A percentile compares a stretch with the other conserved stretches of the same genome.
phyloP scores from a whole-genome alignment of 2,797 vertebrate species.

The Gorsachius magnificus region DNA sequence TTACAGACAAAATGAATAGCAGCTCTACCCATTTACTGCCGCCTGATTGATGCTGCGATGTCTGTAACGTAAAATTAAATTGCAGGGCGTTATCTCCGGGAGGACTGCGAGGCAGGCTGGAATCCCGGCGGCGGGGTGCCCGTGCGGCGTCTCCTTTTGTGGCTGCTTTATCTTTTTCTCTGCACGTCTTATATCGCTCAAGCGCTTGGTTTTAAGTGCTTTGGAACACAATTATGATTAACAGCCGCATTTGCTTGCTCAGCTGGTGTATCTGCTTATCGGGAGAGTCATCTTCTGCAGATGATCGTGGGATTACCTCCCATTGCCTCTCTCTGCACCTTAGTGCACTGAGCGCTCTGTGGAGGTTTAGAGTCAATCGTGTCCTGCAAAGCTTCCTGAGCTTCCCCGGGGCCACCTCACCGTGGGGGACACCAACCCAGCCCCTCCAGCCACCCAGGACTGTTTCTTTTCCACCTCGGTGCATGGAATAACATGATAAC shows the following conservation, averaged over 20 bases:
- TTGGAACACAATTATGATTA: background rate
- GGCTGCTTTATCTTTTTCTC: background rate
- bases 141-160: accelerated
- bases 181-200: accelerated
- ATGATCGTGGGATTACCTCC: background rate
- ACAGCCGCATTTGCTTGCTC: background rate
- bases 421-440: accelerated
- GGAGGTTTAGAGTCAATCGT: background rate
- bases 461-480: background rate
- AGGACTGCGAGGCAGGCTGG: background rate
- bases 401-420: background rate
- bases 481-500: background rate
- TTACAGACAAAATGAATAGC: background rate
- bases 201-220: background rate
- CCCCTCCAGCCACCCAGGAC: background rate
- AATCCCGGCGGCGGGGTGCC: too few species aligned
- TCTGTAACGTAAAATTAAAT: background rate
- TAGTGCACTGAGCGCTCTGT: accelerated
- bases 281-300: background rate
- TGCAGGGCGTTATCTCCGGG: background rate
- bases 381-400: background rate
- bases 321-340: background rate
- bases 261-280: background rate
- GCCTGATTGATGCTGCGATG: background rate
- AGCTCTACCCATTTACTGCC: background rate